A percentile compares a stretch with the other conserved stretches of the same genome.
Evolutionary conservation across 2,797 vertebrate species (phyloP).

Genomic region (Octomys mimax): DNA sequence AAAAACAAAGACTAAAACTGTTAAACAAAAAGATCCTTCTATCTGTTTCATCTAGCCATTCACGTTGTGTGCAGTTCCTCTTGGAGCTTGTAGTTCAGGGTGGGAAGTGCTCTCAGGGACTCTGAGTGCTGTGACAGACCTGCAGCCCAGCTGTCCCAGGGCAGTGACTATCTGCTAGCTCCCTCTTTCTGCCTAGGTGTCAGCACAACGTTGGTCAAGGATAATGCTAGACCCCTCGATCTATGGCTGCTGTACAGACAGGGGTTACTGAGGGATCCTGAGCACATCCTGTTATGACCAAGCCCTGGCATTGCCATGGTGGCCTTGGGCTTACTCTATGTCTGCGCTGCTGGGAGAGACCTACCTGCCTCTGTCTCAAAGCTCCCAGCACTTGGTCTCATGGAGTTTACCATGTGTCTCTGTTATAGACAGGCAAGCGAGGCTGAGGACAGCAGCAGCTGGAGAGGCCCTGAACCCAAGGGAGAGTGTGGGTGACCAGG

Average conservation of each 20-base stretch:
- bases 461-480: neutral
- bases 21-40: neutral
- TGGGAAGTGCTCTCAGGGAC: rapidly evolving
- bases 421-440: neutral
- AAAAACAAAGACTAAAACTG: neutral
- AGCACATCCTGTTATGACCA: neutral
- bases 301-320: neutral
- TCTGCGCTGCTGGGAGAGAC: neutral
- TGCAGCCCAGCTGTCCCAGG: neutral
- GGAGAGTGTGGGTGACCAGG: neutral
- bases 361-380: neutral
- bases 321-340: rapidly evolving
- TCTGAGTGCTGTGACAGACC: neutral
- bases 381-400: neutral
- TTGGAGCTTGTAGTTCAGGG: rapidly evolving
- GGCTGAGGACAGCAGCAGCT: neutral
- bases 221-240: neutral
- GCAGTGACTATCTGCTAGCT: neutral
- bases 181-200: neutral
- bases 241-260: neutral
- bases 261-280: neutral
- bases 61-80: neutral
- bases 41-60: neutral
- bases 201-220: neutral
- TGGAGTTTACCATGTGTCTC: neutral